Conservation (phyloP, 2,797 vertebrate species). For the Myotis findleyi region DNA sequence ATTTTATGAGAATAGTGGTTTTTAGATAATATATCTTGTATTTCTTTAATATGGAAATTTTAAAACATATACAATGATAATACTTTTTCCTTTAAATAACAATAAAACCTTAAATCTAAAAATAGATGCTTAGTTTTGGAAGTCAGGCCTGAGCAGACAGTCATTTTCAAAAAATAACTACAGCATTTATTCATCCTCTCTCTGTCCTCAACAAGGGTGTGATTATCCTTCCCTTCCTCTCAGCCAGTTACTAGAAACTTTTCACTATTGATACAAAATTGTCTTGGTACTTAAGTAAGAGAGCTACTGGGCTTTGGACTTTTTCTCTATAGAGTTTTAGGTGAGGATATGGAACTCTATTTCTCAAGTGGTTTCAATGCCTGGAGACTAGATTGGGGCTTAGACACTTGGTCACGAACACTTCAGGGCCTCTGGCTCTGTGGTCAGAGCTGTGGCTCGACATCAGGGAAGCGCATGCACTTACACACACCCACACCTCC, state of each 20-base stretch:
- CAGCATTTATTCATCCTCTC: neutral
- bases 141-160: neutral
- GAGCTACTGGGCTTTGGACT: neutral
- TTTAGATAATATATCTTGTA: neutral
- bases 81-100: constrained; percentile 14
- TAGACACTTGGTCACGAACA: neutral
- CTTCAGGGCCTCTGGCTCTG: neutral
- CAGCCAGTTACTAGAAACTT: neutral
- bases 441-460: neutral
- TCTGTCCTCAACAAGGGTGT: neutral
- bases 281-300: neutral
- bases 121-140: neutral
- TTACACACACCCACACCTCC: neutral
- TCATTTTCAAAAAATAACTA: neutral
- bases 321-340: neutral
- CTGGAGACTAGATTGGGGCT: neutral
- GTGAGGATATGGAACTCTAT: neutral
- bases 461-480: neutral
- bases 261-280: neutral
- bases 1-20: neutral
- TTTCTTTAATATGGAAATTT: constrained; percentile 26
- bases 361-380: neutral
- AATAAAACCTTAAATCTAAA: constrained; percentile 1
- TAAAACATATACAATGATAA: neutral
- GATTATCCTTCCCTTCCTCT: neutral